Base-by-base conservation (phyloP, 1,140 invertebrate species). In the Meteorus sp. region DNA sequence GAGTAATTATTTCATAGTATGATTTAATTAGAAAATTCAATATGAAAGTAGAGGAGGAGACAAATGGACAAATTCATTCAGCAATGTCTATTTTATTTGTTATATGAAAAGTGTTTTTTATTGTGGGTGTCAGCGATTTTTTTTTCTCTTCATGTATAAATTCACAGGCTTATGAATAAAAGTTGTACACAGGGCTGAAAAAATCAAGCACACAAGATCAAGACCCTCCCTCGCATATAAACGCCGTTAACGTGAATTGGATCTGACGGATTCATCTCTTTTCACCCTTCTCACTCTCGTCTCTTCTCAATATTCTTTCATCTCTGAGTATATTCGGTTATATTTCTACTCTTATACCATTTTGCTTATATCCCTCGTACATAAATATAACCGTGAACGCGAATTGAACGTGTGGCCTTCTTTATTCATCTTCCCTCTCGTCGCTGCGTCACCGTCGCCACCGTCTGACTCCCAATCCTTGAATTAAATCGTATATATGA, bases 401-500 rank as follows among this genome's bases (percentile, higher is more conserved):
- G 41, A 56, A 56, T 56, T 56, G 43, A 22, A 29, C 17, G 44
- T 17, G 53, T 17, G 7, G 45, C 8, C 56, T 47, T n/a, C n/a
- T n/a, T n/a, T n/a, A n/a, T n/a, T n/a, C n/a, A n/a, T n/a, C n/a
- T n/a, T n/a, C n/a, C n/a, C n/a, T n/a, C n/a, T n/a, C n/a, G n/a
- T n/a, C n/a, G n/a, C n/a, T 39, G 35, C 13, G 13, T 7, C 3
- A 4, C 35, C 35, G 8, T 4, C 13, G 35, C 13, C 35, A 13
- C 35, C 35, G 13, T n/a, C 37, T 35, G 45, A 50, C 56, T 35
- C 41, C 33, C 17, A 37, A 47, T 54, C 58, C 43, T 60, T 47
- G 43, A 60, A 54, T 60, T 39, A 54, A 60, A 53, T 60, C 58
- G 43, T 35, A 60, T 39, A 33, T 33, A 33, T 33, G 20, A 60